Conservation (phyloP, 1,140 invertebrate species). For the Camponotus vicinus region DNA sequence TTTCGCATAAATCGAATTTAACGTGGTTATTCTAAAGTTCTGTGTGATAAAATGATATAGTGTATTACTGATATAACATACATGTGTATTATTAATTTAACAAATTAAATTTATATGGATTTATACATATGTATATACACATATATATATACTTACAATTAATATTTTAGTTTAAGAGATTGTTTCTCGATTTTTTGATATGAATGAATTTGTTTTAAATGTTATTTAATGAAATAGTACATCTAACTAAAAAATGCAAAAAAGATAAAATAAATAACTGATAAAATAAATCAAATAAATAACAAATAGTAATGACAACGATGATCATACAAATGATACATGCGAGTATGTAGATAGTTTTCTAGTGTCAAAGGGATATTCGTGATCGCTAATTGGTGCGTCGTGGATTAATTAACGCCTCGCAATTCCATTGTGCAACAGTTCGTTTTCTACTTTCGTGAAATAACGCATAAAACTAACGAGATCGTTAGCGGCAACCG, state of each 20-base stretch:
- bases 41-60: not conserved
- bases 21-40: not conserved
- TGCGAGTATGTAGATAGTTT: not conserved
- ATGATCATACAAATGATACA: slow-evolving; percentile 33
- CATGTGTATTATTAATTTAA: slow-evolving; percentile 14
- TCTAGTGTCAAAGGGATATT: slow-evolving; percentile 44
- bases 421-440: slow-evolving; percentile 58
- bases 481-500: slow-evolving; percentile 53
- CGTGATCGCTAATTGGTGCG: slow-evolving; percentile 54
- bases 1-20: slow-evolving; percentile 11
- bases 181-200: not conserved
- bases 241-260: not conserved
- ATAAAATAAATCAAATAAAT: slow-evolving; percentile 15
- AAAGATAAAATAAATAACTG: slow-evolving; percentile 18
- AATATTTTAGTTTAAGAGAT: too few relatives aligned
- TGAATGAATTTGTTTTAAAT: not conserved
- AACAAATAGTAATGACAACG: slow-evolving; percentile 38
- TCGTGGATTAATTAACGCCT: slow-evolving; percentile 61
- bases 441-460: slow-evolving; percentile 60
- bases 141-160: too few relatives aligned
- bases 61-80: not conserved
- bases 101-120: not conserved
- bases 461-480: slow-evolving; percentile 63
- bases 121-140: too few relatives aligned
- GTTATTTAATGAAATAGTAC: not conserved